Evolutionary conservation across 2,888 invertebrate genomes (phyloP).

Genomic region (Eupsilia transversa): DNA sequence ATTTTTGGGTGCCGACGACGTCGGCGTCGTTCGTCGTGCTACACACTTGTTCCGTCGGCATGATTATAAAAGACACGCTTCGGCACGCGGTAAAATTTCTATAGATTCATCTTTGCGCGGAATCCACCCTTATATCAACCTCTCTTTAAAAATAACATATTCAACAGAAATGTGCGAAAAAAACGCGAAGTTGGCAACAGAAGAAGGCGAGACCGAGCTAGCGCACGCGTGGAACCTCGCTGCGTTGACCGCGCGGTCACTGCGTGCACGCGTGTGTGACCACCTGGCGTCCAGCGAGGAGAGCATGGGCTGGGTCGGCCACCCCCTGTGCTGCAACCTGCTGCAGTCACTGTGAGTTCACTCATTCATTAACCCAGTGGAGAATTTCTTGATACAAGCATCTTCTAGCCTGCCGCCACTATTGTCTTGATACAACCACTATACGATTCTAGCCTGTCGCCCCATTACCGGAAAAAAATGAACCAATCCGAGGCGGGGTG

Average conservation of each 20-base stretch:
- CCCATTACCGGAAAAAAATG: neutral
- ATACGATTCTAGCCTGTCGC: neutral
- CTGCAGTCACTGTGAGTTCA: constrained; percentile 92
- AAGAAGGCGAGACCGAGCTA: constrained; percentile 94
- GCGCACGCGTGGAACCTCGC: constrained; percentile 97
- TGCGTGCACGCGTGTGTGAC: constrained; percentile 80
- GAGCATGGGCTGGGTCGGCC: constrained; percentile 94
- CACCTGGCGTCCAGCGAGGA: constrained; percentile 90
- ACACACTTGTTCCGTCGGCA: neutral
- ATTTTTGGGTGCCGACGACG: neutral
- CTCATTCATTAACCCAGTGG: neutral
- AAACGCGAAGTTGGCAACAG: constrained; percentile 95
- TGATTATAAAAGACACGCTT: no score
- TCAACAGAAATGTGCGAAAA: constrained; percentile 93
- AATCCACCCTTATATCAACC: neutral
- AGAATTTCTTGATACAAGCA: neutral
- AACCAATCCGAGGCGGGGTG: no score
- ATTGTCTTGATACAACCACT: neutral
- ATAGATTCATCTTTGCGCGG: neutral
- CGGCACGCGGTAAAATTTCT: neutral
- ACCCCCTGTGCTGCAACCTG: constrained; percentile 96
- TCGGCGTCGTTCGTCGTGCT: neutral
- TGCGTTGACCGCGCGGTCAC: constrained; percentile 92
- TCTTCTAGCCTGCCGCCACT: neutral
- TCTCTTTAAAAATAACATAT: neutral